phyloP scores from a whole-genome alignment of 2,113 vertebrate genomes.

The Paracanthobrama guichenoti region DNA sequence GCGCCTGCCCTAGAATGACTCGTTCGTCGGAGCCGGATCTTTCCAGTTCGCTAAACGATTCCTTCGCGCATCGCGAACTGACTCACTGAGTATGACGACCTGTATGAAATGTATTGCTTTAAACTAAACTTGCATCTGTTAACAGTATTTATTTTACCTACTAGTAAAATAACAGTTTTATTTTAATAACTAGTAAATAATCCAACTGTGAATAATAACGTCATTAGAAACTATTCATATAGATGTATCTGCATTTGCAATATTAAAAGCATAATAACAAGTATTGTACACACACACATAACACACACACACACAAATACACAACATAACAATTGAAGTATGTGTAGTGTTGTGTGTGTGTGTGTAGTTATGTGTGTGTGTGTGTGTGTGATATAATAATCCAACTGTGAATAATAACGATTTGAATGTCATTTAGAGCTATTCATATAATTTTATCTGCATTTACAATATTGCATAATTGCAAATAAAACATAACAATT shows the following conservation, averaged over 20 bases:
- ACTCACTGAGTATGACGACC: neutral
- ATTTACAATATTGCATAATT: neutral
- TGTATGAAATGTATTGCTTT: neutral
- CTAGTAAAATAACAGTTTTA: too few species aligned
- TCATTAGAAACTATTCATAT: too few species aligned
- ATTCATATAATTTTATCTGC: neutral
- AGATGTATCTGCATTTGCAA: too few species aligned
- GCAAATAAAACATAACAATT: neutral
- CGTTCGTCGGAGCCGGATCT: conserved; percentile 27
- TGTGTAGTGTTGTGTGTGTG: too few species aligned
- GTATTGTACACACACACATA: neutral
- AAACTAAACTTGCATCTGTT: neutral
- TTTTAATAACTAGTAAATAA: neutral
- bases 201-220: neutral
- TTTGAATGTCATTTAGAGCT: neutral
- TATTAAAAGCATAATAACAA: neutral
- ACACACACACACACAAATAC: too few species aligned
- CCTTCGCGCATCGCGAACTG: neutral
- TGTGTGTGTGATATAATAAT: neutral
- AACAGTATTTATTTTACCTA: neutral
- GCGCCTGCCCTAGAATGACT: conserved; percentile 53
- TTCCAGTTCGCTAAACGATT: neutral
- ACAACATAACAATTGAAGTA: too few species aligned
- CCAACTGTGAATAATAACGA: too few species aligned
- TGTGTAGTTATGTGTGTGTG: too few species aligned